A percentile compares a stretch with the other conserved stretches of the same genome.
phyloP scores from a whole-genome alignment of 2,797 vertebrate species.

The Dendrocincla fuliginosa region DNA sequence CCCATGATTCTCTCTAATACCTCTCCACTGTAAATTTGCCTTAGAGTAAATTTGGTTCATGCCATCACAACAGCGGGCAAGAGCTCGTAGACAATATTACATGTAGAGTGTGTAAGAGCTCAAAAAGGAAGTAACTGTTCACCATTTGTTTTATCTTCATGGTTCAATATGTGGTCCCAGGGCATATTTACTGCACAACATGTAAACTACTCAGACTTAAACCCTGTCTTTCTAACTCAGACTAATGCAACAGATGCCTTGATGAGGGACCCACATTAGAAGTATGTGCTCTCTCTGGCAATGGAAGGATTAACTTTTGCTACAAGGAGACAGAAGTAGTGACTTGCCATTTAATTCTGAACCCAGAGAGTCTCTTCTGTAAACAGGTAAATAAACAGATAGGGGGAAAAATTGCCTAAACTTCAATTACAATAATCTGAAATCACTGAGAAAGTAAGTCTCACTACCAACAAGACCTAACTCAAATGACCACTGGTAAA shows the following conservation, averaged over 20 bases:
- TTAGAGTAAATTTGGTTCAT: background rate
- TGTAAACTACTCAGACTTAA: background rate
- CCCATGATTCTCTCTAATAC: background rate
- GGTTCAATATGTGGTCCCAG: background rate
- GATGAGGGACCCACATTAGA: background rate
- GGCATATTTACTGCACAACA: background rate
- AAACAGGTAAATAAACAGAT: background rate
- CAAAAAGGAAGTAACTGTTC: background rate
- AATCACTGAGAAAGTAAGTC: background rate
- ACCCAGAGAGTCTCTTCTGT: background rate
- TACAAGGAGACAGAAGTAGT: background rate
- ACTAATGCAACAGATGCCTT: background rate
- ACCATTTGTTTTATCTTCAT: background rate
- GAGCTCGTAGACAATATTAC: background rate
- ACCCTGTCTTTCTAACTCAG: background rate
- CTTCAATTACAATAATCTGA: background rate
- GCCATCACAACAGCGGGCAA: background rate
- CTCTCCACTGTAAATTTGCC: background rate
- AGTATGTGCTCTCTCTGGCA: background rate
- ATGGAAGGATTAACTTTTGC: background rate
- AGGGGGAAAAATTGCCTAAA: rapidly evolving
- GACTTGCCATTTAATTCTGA: background rate
- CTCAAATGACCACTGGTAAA: background rate
- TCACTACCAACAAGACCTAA: background rate
- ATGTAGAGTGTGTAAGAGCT: background rate